A percentile compares a stretch with the other conserved stretches of the same genome.
These are phyloP conservation scores for Mesorhabditis belari DNA, from an alignment of 2,888 invertebrate genomes.

Conservation along the genomic window DNA sequence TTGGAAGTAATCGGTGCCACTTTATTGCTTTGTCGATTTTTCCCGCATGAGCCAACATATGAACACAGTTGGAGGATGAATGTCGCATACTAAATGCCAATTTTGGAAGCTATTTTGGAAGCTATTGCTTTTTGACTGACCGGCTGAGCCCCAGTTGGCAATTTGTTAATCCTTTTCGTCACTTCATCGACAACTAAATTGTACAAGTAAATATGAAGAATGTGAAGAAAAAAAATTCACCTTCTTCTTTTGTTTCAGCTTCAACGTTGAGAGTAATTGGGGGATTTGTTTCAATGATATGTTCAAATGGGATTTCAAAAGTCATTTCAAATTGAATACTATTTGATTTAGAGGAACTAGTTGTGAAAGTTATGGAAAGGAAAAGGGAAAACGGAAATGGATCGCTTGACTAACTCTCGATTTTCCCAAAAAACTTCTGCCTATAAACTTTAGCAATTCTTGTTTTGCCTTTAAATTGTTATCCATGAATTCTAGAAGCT, in stretches of 20 bases:
- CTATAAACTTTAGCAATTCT: too few relatives aligned
- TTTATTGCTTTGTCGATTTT: constrained; percentile 10
- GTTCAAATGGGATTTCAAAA: too few relatives aligned
- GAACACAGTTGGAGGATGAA: background rate
- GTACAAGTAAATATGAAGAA: background rate
- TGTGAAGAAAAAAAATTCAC: background rate
- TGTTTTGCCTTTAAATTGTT: too few relatives aligned
- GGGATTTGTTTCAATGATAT: too few relatives aligned
- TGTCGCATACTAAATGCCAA: background rate
- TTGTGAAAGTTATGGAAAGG: too few relatives aligned
- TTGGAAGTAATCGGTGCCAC: constrained; percentile 30
- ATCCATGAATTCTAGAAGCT: too few relatives aligned
- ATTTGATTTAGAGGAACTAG: too few relatives aligned
- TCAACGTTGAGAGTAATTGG: background rate
- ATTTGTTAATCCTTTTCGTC: background rate
- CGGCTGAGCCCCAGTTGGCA: background rate
- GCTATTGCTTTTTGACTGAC: background rate
- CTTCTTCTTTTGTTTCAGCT: background rate
- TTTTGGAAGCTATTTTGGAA: too few relatives aligned
- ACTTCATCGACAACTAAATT: background rate
- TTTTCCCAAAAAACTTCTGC: too few relatives aligned
- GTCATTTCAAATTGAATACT: too few relatives aligned
- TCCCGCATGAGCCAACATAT: background rate
- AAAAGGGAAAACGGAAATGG: too few relatives aligned
- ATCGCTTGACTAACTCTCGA: too few relatives aligned